Conservation (phyloP, 1,140 invertebrate species). For the Teleopsis dalmanni region DNA sequence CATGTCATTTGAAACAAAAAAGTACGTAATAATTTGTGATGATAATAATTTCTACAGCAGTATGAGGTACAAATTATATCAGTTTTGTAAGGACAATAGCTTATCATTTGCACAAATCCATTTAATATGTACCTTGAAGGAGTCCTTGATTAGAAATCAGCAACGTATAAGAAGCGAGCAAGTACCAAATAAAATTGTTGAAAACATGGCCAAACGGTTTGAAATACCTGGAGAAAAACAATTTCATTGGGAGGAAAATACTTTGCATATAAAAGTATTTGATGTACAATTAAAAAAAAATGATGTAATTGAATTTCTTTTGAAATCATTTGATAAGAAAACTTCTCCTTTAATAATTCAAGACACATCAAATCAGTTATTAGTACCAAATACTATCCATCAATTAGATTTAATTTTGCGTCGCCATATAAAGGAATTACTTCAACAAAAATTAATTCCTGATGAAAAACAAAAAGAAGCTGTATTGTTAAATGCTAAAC, state of each 20-base stretch:
- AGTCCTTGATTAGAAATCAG: slow-evolving; percentile 16
- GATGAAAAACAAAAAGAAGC: background rate
- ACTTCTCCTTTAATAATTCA: background rate
- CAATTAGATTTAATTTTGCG: slow-evolving; percentile 13
- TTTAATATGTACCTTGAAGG: slow-evolving; percentile 10
- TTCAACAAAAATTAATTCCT: background rate
- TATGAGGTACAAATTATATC: slow-evolving; percentile 30
- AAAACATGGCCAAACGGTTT: slow-evolving; percentile 21
- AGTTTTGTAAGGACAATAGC: slow-evolving; percentile 15
- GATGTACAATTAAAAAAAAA: background rate
- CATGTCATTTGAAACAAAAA: background rate
- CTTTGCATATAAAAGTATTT: slow-evolving; percentile 9
- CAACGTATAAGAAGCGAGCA: background rate
- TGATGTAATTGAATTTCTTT: background rate
- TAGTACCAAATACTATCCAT: slow-evolving; percentile 5
- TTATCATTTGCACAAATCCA: slow-evolving; percentile 24
- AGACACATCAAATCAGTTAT: background rate
- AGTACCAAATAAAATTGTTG: slow-evolving; percentile 16
- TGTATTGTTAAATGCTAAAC: slow-evolving; percentile 5
- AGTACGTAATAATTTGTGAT: slow-evolving; percentile 26
- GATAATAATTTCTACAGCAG: slow-evolving; percentile 38
- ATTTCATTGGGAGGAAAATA: slow-evolving; percentile 21
- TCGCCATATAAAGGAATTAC: slow-evolving; percentile 2
- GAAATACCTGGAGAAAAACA: slow-evolving; percentile 16
- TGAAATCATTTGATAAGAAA: background rate